Evolutionary conservation across 2,888 invertebrate genomes (phyloP).

Genomic region (Clistopyga incitator): DNA sequence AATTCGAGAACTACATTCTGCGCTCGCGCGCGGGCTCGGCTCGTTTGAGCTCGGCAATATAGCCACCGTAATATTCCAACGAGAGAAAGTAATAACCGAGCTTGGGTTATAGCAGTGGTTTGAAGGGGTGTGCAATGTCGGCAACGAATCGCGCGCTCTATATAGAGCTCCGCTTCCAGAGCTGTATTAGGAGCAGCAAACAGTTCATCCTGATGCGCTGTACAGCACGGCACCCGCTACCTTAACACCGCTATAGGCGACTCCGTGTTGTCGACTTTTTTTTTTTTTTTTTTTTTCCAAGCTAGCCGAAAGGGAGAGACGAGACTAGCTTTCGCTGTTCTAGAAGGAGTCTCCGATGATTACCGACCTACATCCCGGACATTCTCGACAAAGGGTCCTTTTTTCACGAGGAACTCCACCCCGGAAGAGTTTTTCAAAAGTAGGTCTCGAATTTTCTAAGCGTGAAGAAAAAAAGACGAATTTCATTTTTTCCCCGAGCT

Average conservation of each 20-base stretch:
- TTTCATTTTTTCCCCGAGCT: not conserved
- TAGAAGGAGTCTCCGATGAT: conserved; percentile 68
- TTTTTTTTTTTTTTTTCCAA: too few relatives aligned
- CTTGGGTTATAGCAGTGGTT: conserved; percentile 46
- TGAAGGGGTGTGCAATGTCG: conserved; percentile 35
- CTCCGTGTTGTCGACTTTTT: conserved; percentile 46
- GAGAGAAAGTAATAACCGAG: conserved; percentile 65
- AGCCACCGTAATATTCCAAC: conserved; percentile 42
- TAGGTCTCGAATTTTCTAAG: conserved; percentile 24
- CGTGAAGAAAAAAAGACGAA: conserved; percentile 28
- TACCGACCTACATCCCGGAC: conserved; percentile 73
- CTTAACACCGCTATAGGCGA: conserved; percentile 10
- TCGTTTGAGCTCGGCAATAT: conserved; percentile 38
- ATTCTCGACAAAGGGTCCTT: conserved; percentile 67
- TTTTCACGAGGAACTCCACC: conserved; percentile 45
- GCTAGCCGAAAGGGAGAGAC: conserved; percentile 39
- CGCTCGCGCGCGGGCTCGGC: not conserved
- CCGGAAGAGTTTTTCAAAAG: not conserved
- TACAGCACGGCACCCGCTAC: not conserved
- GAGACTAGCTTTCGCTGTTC: conserved; percentile 21
- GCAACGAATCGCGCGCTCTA: conserved; percentile 5
- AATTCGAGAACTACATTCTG: not conserved
- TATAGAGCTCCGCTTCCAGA: conserved; percentile 42
- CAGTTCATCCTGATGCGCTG: conserved; percentile 3
- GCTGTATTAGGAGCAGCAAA: conserved; percentile 27